phyloP scores from a whole-genome alignment of 1,140 invertebrate species.

The Cydia fagiglandana region DNA sequence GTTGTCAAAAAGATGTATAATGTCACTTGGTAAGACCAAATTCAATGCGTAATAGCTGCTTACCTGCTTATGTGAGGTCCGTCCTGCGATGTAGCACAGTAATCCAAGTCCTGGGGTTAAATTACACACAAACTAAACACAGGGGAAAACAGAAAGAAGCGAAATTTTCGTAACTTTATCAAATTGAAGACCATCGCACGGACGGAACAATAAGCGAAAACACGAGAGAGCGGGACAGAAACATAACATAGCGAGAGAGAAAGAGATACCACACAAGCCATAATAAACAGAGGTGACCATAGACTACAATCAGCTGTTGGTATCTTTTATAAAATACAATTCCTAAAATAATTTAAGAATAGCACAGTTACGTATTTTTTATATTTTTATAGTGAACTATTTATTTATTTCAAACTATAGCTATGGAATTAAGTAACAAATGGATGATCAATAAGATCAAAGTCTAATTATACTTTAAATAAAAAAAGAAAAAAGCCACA shows the following conservation, averaged over 20 bases:
- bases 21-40: slow-evolving; percentile 54
- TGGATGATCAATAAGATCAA: not conserved
- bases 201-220: slow-evolving; percentile 65
- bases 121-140: slow-evolving; percentile 49
- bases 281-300: slow-evolving; percentile 28
- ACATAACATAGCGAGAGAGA: slow-evolving; percentile 8
- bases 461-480: not conserved
- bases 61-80: slow-evolving; percentile 51
- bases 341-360: too few species aligned
- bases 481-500: not conserved
- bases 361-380: too few species aligned
- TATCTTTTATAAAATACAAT: not conserved
- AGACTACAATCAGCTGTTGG: slow-evolving; percentile 39
- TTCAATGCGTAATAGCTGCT: slow-evolving; percentile 65
- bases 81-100: slow-evolving; percentile 35
- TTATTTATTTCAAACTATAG: too few species aligned
- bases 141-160: slow-evolving; percentile 46
- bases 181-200: slow-evolving; percentile 55
- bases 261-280: slow-evolving; percentile 32
- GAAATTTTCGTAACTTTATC: slow-evolving; percentile 59
- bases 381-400: too few species aligned
- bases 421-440: not conserved
- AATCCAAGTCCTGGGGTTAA: slow-evolving; percentile 48
- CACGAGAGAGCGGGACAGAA: slow-evolving; percentile 36
- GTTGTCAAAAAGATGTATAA: slow-evolving; percentile 62